Conservation (phyloP, 2,113 vertebrate species). For the Serinus canaria region DNA sequence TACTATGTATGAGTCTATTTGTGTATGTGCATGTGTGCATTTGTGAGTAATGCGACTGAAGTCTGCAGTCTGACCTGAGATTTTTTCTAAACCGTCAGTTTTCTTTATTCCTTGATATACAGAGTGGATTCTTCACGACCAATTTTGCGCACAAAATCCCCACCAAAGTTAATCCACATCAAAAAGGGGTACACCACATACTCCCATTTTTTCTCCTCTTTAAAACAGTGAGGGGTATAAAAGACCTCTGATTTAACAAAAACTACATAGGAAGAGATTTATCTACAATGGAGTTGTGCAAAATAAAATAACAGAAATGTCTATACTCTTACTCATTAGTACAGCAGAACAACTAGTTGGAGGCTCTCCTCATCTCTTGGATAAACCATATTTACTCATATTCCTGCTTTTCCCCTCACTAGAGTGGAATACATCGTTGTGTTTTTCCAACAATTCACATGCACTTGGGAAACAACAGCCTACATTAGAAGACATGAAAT, state of each 20-base stretch:
- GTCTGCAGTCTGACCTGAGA: neutral
- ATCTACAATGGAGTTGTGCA: neutral
- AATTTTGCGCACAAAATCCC: neutral
- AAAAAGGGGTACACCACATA: neutral
- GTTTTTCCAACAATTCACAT: neutral
- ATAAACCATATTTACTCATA: neutral
- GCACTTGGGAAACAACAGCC: neutral
- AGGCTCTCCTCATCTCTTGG: neutral
- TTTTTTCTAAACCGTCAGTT: neutral
- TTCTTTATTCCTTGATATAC: neutral
- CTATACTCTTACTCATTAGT: neutral
- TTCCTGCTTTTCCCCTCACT: neutral
- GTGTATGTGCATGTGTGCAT: rapidly evolving
- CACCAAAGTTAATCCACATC: neutral
- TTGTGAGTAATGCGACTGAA: neutral
- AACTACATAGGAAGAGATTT: neutral
- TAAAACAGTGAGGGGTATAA: neutral
- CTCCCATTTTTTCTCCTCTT: neutral
- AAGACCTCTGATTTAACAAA: neutral
- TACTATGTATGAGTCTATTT: neutral
- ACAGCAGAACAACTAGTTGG: neutral
- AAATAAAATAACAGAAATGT: neutral
- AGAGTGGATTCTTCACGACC: neutral
- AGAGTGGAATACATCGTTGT: neutral
- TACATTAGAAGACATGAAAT: neutral